phyloP scores from a whole-genome alignment of 2,888 invertebrate genomes.

The Operophtera brumata region DNA sequence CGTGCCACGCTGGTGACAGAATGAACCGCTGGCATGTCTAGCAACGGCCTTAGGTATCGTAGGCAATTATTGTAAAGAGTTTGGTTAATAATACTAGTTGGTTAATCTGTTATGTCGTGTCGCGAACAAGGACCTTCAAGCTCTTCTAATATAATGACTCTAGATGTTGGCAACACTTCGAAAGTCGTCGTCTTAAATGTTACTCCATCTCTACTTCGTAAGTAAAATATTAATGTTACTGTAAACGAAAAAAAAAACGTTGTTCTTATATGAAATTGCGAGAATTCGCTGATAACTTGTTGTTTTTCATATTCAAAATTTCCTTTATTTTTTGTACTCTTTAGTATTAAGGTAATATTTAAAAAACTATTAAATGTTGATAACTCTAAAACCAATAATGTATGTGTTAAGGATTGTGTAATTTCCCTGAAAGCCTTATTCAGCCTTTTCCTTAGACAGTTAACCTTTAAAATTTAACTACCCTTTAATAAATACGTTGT shows the following conservation, averaged over 20 bases:
- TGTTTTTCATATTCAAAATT: conserved; percentile 80
- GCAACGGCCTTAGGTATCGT: conserved; percentile 2
- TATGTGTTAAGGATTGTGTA: conserved; percentile 75
- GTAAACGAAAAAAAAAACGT: conserved; percentile 75
- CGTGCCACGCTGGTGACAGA: not conserved
- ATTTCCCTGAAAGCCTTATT: conserved; percentile 79
- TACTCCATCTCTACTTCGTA: conserved; percentile 62
- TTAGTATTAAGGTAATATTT: conserved; percentile 77
- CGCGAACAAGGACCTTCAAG: conserved; percentile 24
- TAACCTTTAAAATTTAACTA: conserved; percentile 42
- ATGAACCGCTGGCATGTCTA: not conserved
- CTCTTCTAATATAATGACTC: conserved; percentile 32
- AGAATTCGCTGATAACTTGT: conserved; percentile 77
- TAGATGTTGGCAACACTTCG: conserved; percentile 33
- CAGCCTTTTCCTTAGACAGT: conserved; percentile 77
- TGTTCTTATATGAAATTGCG: conserved; percentile 79
- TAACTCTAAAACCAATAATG: conserved; percentile 78
- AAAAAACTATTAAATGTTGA: conserved; percentile 80
- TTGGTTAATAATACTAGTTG: conserved; percentile 10
- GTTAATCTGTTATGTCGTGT: conserved; percentile 14
- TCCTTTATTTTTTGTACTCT: conserved; percentile 82
- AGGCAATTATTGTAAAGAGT: conserved; percentile 15
- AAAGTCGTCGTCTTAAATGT: conserved; percentile 40
- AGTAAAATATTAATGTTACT: conserved; percentile 71
- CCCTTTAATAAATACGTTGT: conserved; percentile 43